Base-by-base conservation (phyloP, 2,113 vertebrate species). In the Xerus inauris region DNA sequence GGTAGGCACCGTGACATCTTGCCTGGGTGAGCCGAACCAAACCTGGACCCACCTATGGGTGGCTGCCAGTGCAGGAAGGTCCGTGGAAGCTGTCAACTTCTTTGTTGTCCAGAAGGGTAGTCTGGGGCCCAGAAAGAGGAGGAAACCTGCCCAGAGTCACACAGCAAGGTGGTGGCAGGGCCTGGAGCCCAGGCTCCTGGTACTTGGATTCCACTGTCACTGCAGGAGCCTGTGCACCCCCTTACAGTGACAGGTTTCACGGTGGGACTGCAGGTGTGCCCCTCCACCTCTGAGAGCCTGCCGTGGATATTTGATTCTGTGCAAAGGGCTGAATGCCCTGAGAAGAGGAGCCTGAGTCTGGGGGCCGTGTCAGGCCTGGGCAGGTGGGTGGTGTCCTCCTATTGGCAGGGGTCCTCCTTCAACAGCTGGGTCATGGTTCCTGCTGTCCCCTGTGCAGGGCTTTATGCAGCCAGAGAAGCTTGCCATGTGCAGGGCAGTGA, bases 161-260 rank as follows among this genome's bases (percentile, higher is more conserved):
- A 38, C 13, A 32, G 91, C 16, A 3, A 38, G n/a, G 51, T 42
- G 32, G 49, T 42, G 28, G 67, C 4, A 0, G 26, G 72, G 17
- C 71, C 90, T 73, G 3, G 89, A 57, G 17, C 51, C 65, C 72
- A 19, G 69, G 22, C 17, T 38, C 30, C 75, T 51, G 5, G 54
- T n/a, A 42, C 85, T 5, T 0, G 1, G 42, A 51, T 6, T 38
- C 2, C 0, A 0, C 40, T 62, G 45, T 32, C 35, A 1, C 14
- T 22, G 13, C 64, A 45, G 67, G 62, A 30, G 71, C 42, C 20
- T 9, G 24, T 38, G 28, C 1, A 6, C 8, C 40, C 38, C 14
- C 40, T 65, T 8, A 17, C 6, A 1, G 0, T 0, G 51, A 7
- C 0, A 0, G 8, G 59, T 57, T 17, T 51, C 59, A 0, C 2